These are phyloP conservation scores for Euleptes europaea DNA, from an alignment of 2,113 vertebrate species.

Conservation along the genomic window DNA sequence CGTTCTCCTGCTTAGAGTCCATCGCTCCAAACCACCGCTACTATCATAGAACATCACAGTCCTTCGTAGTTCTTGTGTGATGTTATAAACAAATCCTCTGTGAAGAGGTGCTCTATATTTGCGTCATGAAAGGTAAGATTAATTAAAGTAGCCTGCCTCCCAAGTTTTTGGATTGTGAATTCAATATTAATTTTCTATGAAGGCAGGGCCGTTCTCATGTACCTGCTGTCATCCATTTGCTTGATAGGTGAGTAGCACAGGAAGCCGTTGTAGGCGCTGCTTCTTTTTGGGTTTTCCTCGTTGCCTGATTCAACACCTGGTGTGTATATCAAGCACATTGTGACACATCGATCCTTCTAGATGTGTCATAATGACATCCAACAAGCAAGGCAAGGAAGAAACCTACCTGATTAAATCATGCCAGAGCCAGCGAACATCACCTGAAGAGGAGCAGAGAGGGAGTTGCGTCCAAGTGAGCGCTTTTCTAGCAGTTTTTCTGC, in stretches of 20 bases:
- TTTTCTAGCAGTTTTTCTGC: background rate
- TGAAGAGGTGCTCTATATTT: background rate
- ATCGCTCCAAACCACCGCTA: no score
- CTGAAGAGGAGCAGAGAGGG: background rate
- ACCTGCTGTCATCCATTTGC: background rate
- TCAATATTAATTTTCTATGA: background rate
- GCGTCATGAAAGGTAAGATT: background rate
- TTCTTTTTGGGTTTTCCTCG: slow-evolving; percentile 20
- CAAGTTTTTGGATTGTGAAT: background rate
- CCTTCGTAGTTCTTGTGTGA: background rate
- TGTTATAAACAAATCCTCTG: background rate
- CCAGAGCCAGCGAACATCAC: background rate
- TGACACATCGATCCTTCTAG: background rate
- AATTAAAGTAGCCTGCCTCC: background rate
- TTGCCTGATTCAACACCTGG: slow-evolving; percentile 42
- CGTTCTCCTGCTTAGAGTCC: no score
- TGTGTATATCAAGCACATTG: background rate
- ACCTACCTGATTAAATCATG: background rate
- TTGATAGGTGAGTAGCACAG: background rate
- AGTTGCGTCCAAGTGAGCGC: background rate
- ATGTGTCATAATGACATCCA: slow-evolving; percentile 30
- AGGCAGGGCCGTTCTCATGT: background rate
- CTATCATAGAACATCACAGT: no score
- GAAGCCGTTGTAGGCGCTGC: background rate
- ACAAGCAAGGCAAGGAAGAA: background rate